Conservation (phyloP, 1,140 invertebrate genomes). For the Propsilocerus akamusi region DNA sequence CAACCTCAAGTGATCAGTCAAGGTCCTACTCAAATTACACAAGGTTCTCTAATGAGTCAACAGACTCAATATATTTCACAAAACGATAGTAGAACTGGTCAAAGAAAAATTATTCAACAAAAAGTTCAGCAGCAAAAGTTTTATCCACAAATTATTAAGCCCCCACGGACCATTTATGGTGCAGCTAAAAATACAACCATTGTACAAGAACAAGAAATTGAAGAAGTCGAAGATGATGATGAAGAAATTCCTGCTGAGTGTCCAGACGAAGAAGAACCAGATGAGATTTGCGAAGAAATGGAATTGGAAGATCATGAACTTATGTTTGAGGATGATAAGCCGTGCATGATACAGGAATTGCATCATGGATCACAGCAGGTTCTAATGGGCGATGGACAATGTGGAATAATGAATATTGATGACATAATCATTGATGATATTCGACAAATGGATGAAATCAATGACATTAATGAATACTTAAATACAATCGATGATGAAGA, state of each 20-base stretch:
- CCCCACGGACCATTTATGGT: not conserved
- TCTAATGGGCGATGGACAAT: not conserved
- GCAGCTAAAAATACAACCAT: not conserved
- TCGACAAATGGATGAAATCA: slow-evolving; percentile 1
- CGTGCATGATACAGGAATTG: not conserved
- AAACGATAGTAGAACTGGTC: not conserved
- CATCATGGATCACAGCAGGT: not conserved
- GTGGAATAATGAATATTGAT: slow-evolving; percentile 1
- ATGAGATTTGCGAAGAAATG: not conserved
- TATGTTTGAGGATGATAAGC: not conserved
- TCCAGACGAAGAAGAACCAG: not conserved
- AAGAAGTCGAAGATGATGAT: not conserved
- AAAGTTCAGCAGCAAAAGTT: not conserved
- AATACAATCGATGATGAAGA: not conserved
- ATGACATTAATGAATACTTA: not conserved
- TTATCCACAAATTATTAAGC: not conserved
- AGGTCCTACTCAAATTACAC: not conserved
- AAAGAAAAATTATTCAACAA: not conserved
- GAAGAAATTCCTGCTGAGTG: not conserved
- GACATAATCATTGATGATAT: not conserved
- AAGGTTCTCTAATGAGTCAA: not conserved
- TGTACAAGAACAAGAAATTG: not conserved
- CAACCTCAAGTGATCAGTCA: not conserved
- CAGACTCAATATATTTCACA: not conserved
- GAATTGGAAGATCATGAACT: not conserved